These are phyloP conservation scores for Ferrisia virgata DNA, from an alignment of 2,888 invertebrate genomes.

Conservation along the genomic window DNA sequence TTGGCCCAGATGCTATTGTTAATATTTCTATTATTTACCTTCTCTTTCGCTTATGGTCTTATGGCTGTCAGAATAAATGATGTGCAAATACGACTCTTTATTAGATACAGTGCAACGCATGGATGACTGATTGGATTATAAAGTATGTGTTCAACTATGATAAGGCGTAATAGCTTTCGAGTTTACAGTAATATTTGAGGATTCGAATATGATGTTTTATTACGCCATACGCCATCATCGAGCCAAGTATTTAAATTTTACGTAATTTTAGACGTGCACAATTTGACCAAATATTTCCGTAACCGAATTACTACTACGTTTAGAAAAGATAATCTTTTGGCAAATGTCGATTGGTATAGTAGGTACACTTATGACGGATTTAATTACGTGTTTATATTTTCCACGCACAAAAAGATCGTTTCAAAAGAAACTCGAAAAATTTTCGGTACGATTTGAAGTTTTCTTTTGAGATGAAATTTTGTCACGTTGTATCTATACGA, in stretches of 20 bases:
- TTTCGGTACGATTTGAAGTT: not conserved
- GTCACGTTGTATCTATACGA: not conserved
- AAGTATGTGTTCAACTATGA: not conserved
- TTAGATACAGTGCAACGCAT: not conserved
- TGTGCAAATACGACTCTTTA: constrained; percentile 5
- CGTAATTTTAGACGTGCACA: not conserved
- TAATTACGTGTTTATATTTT: not conserved
- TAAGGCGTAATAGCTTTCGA: not conserved
- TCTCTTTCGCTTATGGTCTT: not conserved
- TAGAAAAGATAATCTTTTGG: not conserved
- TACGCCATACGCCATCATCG: not conserved
- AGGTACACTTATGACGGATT: not conserved
- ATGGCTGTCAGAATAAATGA: not conserved
- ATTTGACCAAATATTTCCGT: not conserved
- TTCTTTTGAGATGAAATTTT: not conserved
- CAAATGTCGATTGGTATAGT: no score
- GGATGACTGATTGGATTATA: constrained; percentile 9
- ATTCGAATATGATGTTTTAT: not conserved
- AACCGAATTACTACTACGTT: not conserved
- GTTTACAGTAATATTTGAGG: not conserved
- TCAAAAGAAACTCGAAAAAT: not conserved
- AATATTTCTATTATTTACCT: not conserved
- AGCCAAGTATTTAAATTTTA: not conserved
- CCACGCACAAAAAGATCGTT: not conserved
- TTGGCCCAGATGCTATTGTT: constrained; percentile 9